Conservation (phyloP, 2,888 invertebrate genomes). For the Tetragonisca angustula region DNA sequence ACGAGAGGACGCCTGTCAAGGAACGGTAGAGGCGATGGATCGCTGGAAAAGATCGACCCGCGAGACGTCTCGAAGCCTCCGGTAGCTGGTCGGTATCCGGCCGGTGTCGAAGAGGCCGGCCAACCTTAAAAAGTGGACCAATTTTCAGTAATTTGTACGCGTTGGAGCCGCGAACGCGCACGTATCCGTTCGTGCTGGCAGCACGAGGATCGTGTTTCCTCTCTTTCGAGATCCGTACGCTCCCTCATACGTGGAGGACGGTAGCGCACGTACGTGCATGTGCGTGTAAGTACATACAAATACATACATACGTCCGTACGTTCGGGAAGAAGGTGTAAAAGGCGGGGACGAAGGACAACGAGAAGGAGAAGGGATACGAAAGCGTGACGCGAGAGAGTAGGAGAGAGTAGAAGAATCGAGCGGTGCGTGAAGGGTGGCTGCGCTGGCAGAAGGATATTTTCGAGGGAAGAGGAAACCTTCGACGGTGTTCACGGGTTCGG, state of each 20-base stretch:
- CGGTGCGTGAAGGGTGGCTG: conserved; percentile 36
- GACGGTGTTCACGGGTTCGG: conserved; percentile 65
- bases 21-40: conserved; percentile 24
- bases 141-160: conserved; percentile 81
- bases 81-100: conserved; percentile 40
- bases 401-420: background rate
- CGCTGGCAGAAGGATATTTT: conserved; percentile 42
- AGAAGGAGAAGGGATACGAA: background rate
- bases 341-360: conserved; percentile 24
- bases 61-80: conserved; percentile 27
- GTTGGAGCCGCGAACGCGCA: conserved; percentile 60
- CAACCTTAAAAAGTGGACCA: conserved; percentile 77
- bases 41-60: conserved; percentile 49
- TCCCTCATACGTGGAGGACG: background rate
- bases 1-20: conserved; percentile 32
- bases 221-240: background rate
- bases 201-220: background rate
- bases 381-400: conserved; percentile 21
- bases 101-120: conserved; percentile 50
- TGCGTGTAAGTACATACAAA: background rate
- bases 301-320: too few relatives aligned
- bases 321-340: conserved; percentile 35
- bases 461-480: conserved; percentile 52
- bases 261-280: conserved; percentile 40
- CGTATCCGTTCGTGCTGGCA: conserved; percentile 48